Evolutionary conservation across 2,888 invertebrate genomes (phyloP), one percentile per base, ranked within the genome.

Genomic region (Hirtodrosophila histrioides): DNA sequence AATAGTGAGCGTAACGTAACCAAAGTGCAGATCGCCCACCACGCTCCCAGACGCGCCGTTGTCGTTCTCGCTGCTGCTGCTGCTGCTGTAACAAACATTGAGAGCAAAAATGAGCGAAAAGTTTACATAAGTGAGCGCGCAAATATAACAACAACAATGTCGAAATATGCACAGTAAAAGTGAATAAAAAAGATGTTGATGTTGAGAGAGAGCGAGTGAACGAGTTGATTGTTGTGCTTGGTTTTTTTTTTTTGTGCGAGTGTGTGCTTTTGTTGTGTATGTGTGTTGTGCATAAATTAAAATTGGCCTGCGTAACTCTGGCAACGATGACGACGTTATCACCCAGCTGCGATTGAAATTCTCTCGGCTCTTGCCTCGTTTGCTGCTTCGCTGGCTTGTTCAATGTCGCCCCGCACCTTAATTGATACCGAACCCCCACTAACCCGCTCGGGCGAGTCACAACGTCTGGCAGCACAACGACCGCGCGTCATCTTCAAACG

Each of bases 381-480:
- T 56, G 57, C 77, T 69, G 67, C 73, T 75, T 78, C 76, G 69
- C 56, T 65, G 58, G 46, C 51, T 75, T 56, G 58, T 68, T 79
- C 84, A 80, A 80, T 81, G 76, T 76, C 74, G 75, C 65, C 78
- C 74, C 82, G 78, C 81, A 79, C 77, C 69, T 67, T 67, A 69
- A 62, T 60, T 66, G 65, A 65, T 67, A 65, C 45, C 23, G 17
- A 17, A 31, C 51, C 39, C 50, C 64, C 41, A 33, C 54, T 60
- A 68, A 49, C 69, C 69, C 65, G 49, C 67, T 69, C 43, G 69
- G 51, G 50, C 69, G 80, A 82, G 82, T 75, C 82, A 82, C 55
- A 82, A 75, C 86, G 82, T 82, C 82, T 82, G 73, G 80, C 80
- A 74, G 70, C 85, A 60, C 83, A 74, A 81, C 82, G 67, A 74